Evolutionary conservation across 2,113 vertebrate species (phyloP).

Genomic region (Sprattus sprattus): DNA sequence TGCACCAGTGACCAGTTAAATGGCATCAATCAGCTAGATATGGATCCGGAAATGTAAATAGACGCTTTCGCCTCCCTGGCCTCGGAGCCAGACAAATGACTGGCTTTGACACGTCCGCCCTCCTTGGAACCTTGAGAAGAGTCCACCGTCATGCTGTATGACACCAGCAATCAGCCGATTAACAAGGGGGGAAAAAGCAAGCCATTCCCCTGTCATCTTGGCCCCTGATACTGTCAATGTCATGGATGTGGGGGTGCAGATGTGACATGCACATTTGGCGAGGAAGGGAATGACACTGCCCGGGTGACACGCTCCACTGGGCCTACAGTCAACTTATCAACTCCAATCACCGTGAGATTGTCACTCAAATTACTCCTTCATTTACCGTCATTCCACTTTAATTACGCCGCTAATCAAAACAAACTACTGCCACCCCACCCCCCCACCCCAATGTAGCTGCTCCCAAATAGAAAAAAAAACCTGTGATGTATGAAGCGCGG

Average conservation of each 20-base stretch:
- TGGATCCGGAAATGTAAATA: slow-evolving; percentile 8
- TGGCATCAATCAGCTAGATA: not conserved
- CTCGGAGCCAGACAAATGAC: not conserved
- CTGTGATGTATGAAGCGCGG: slow-evolving; percentile 54
- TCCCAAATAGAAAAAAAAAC: slow-evolving; percentile 34
- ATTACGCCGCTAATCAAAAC: slow-evolving; percentile 71
- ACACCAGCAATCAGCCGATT: slow-evolving; percentile 46
- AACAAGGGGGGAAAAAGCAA: slow-evolving; percentile 30
- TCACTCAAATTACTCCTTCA: slow-evolving; percentile 67
- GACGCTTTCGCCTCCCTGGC: too few relatives aligned
- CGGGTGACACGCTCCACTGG: slow-evolving; percentile 41
- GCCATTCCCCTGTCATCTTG: slow-evolving; percentile 44
- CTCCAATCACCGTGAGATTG: slow-evolving; percentile 60
- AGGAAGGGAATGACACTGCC: slow-evolving; percentile 33
- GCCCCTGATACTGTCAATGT: slow-evolving; percentile 30
- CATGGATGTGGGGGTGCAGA: slow-evolving; percentile 17
- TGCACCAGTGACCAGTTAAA: not conserved
- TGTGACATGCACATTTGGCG: not conserved
- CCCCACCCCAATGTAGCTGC: slow-evolving; percentile 51
- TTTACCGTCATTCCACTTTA: slow-evolving; percentile 68
- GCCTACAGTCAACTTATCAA: slow-evolving; percentile 61
- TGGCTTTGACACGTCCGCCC: slow-evolving; percentile 6
- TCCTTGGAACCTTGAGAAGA: slow-evolving; percentile 16
- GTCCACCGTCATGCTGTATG: slow-evolving; percentile 36
- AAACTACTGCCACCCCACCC: slow-evolving; percentile 60